phyloP scores from a whole-genome alignment of 2,888 invertebrate species.

The Tachina lurida region DNA sequence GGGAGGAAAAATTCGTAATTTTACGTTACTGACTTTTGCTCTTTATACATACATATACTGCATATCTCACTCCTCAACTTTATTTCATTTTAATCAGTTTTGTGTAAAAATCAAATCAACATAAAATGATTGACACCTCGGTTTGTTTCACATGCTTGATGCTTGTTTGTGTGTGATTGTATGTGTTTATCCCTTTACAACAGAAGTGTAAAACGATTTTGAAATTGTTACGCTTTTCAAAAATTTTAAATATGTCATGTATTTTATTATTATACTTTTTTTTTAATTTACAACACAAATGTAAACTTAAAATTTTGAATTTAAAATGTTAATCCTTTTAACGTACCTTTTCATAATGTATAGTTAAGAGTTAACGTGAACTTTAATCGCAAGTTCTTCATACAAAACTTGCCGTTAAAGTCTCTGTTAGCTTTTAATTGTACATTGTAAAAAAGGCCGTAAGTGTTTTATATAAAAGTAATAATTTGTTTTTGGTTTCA shows the following conservation, averaged over 20 bases:
- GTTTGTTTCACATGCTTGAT: constrained; percentile 50
- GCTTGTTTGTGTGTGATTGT: constrained; percentile 17
- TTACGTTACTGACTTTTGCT: constrained; percentile 12
- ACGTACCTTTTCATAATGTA: no score
- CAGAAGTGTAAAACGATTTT: constrained; percentile 30
- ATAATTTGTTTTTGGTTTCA: constrained; percentile 14
- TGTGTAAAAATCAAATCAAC: constrained; percentile 65
- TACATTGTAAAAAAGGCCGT: no score
- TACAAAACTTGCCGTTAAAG: no score
- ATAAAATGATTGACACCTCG: constrained; percentile 77
- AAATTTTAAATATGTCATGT: constrained; percentile 62
- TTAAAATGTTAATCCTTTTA: constrained; percentile 74
- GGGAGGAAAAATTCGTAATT: constrained; percentile 20
- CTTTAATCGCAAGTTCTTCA: no score
- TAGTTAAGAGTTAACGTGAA: no score
- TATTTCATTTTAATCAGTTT: constrained; percentile 60
- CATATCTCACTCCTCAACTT: constrained; percentile 7
- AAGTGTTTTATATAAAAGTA: constrained; percentile 31
- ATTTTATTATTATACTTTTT: constrained; percentile 5
- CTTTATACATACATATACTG: not conserved
- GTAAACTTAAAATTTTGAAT: constrained; percentile 34
- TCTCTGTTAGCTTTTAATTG: no score
- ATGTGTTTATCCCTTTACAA: constrained; percentile 1
- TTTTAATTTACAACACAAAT: not conserved
- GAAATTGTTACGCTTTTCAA: constrained; percentile 66